Base-by-base conservation (phyloP, 1,140 invertebrate species). In the Zaprionus vittiger region DNA sequence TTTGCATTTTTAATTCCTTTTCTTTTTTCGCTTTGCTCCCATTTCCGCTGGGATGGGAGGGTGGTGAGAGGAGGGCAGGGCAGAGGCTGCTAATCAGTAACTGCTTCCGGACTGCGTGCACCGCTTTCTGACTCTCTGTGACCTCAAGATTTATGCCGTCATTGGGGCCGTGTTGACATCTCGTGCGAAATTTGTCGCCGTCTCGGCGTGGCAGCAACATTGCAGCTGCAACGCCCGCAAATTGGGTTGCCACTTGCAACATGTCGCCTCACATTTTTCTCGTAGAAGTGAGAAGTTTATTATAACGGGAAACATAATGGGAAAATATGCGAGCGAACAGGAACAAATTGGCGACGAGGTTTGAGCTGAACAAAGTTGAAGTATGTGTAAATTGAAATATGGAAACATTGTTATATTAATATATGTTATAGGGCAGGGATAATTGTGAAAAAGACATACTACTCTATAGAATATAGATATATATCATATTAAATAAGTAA, bases 61-160 rank as follows among this genome's bases (percentile, higher is more conserved):
- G 52, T n/a, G n/a, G n/a, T n/a, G n/a, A 5, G 54, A 20, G 7
- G 9, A 7, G 20, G 4, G 54, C 15, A 12, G 4, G 52, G 52
- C 0, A 5, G 34, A 34, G 26, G 54, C 57, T 71, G 68, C 61
- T 76, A 72, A 76, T 76, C 74, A 67, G 74, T 52, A 49, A 41
- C 63, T 68, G 54, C 60, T 68, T 73, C 71, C 75, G 63, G 31
- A 49, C 64, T 44, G 61, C 69, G 26, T 60, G 66, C 44, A 37
- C 2, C 34, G 34, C 26, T 28, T 37, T 7, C 12, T 44, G 15
- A 15, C 38, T 44, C 41, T 14, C 22, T 37, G 47, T 49, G 66
- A 74, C 67, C 73, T 54, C 65, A 72, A 77, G 67, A 79, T 77
- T 76, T 57, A 77, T 79, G 73, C 62, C 22, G 49, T 44, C 73